Evolutionary conservation across 1,140 invertebrate genomes (phyloP).

Genomic region (Popillia japonica): DNA sequence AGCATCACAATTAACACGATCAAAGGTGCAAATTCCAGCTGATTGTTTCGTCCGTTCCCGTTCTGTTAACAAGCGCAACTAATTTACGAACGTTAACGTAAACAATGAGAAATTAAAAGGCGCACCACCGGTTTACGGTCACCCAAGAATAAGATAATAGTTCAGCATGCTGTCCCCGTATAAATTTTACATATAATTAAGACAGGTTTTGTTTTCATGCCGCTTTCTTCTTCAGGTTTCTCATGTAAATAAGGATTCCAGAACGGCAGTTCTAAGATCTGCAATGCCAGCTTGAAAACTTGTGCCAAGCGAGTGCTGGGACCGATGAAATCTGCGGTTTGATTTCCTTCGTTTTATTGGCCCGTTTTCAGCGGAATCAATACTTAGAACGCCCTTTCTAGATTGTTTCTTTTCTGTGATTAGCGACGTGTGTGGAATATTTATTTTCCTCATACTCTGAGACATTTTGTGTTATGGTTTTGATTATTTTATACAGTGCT

Average conservation of each 20-base stretch:
- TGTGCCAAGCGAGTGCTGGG: not conserved
- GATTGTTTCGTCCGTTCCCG: not conserved
- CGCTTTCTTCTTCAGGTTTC: not conserved
- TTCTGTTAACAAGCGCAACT: not conserved
- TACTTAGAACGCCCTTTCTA: not conserved
- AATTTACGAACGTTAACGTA: not conserved
- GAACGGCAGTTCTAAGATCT: not conserved
- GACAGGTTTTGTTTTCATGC: no score
- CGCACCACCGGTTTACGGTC: not conserved
- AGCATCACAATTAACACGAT: not conserved
- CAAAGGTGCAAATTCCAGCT: not conserved
- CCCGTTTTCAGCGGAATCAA: not conserved
- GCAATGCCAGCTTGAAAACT: not conserved
- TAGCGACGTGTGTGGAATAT: not conserved
- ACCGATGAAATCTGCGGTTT: conserved; percentile 9
- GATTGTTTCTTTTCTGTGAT: not conserved
- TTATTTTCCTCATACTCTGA: not conserved
- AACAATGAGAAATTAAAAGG: no score
- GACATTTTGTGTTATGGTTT: no score
- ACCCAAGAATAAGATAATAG: not conserved
- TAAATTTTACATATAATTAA: not conserved
- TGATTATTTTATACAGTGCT: no score
- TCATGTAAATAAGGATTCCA: conserved; percentile 7
- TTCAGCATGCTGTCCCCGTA: not conserved
- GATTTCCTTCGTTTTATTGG: conserved; percentile 9